Evolutionary conservation across 2,888 invertebrate genomes (phyloP).

Genomic region (Caenorhabditis angaria): DNA sequence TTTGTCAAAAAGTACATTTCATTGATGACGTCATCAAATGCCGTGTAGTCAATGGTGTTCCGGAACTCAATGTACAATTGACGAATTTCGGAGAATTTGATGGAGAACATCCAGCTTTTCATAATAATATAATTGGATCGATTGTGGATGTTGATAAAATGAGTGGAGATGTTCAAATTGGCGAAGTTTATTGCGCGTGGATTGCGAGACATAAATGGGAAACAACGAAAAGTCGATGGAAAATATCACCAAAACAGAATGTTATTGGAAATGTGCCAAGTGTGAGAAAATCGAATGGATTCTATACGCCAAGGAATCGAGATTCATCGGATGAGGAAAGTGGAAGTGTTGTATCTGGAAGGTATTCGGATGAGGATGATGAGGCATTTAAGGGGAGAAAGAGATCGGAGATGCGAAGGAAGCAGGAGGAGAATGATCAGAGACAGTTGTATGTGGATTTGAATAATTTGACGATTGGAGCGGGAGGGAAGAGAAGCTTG

Average conservation of each 20-base stretch:
- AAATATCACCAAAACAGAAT: conserved; percentile 11
- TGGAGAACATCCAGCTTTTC: background rate
- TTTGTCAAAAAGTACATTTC: background rate
- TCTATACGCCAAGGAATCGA: background rate
- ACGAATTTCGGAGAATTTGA: background rate
- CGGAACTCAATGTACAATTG: background rate
- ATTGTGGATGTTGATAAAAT: conserved; percentile 7
- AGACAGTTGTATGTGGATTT: background rate
- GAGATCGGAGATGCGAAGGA: background rate
- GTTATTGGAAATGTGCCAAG: background rate
- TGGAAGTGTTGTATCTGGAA: conserved; percentile 2
- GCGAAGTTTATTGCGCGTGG: conserved; percentile 10
- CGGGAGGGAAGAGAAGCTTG: background rate
- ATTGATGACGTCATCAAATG: background rate
- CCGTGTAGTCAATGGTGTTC: background rate
- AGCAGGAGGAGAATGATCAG: background rate
- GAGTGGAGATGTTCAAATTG: background rate
- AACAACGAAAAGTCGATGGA: conserved; percentile 3
- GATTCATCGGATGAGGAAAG: conserved; percentile 1
- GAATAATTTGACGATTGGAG: background rate
- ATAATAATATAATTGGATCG: background rate
- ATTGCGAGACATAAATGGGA: conserved; percentile 8
- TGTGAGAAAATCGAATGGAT: background rate
- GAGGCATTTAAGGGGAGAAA: background rate
- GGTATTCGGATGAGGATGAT: background rate